Evolutionary conservation across 2,888 invertebrate species (phyloP).

Genomic region (Melieria crassipennis): DNA sequence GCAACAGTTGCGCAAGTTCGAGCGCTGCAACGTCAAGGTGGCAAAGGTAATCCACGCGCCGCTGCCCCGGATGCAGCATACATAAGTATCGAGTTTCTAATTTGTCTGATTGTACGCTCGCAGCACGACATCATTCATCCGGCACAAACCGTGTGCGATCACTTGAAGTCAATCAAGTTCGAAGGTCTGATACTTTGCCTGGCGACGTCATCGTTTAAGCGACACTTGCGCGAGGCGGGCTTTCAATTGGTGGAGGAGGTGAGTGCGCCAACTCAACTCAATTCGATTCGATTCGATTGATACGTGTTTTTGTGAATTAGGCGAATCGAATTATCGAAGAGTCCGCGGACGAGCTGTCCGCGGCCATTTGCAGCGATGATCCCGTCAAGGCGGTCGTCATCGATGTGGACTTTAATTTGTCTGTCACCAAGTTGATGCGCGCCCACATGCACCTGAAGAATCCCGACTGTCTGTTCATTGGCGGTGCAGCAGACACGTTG

Average conservation of each 20-base stretch:
- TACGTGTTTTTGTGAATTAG: not conserved
- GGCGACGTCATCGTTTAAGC: slow-evolving; percentile 59
- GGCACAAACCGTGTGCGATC: slow-evolving; percentile 66
- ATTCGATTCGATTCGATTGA: no score
- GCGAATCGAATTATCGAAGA: slow-evolving; percentile 28
- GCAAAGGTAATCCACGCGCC: slow-evolving; percentile 48
- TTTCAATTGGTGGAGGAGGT: slow-evolving; percentile 63
- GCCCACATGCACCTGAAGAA: slow-evolving; percentile 65
- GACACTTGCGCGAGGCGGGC: slow-evolving; percentile 64
- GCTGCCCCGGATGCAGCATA: not conserved
- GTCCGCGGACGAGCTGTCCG: slow-evolving; percentile 51
- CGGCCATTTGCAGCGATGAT: slow-evolving; percentile 53
- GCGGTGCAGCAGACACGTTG: slow-evolving; percentile 64
- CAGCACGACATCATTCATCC: slow-evolving; percentile 63
- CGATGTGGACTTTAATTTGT: slow-evolving; percentile 67
- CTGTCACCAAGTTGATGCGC: slow-evolving; percentile 65
- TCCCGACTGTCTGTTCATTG: slow-evolving; percentile 66
- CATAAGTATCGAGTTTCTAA: no score
- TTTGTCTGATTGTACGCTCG: not conserved
- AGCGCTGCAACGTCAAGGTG: slow-evolving; percentile 51
- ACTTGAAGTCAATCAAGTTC: slow-evolving; percentile 66
- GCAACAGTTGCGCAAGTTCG: slow-evolving; percentile 55
- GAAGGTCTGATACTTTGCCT: slow-evolving; percentile 66
- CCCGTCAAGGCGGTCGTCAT: slow-evolving; percentile 67
- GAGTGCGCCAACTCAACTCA: slow-evolving; percentile 20